These are phyloP conservation scores for Saccostrea glomerata DNA, from an alignment of 1,140 invertebrate species.

Conservation along the genomic window DNA sequence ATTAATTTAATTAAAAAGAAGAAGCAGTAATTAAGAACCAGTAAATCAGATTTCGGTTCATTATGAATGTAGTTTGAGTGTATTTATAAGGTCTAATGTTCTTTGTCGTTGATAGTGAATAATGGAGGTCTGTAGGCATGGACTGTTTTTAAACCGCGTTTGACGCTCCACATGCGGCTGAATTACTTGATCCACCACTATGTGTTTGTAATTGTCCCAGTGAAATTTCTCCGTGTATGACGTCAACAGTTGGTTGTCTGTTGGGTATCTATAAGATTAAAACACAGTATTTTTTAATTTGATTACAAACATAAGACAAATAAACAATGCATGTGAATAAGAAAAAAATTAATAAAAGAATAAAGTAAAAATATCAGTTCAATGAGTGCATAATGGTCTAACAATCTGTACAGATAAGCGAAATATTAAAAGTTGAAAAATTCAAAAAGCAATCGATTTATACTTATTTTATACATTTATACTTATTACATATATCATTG, in stretches of 20 bases:
- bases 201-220: slow-evolving; percentile 63
- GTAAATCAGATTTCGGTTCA: not conserved
- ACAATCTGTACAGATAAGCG: too few species aligned
- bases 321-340: too few species aligned
- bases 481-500: too few species aligned
- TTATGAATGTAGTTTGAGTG: not conserved
- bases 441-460: too few species aligned
- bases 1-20: too few species aligned
- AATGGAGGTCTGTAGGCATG: not conserved
- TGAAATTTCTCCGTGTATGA: slow-evolving; percentile 59
- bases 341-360: too few species aligned
- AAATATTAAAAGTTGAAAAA: too few species aligned
- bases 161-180: slow-evolving; percentile 40
- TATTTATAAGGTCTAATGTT: not conserved
- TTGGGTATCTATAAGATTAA: slow-evolving; percentile 52
- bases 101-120: not conserved
- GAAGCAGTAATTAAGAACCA: too few species aligned
- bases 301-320: too few species aligned
- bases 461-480: too few species aligned
- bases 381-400: too few species aligned
- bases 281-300: not conserved
- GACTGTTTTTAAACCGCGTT: slow-evolving; percentile 10
- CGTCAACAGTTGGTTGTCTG: slow-evolving; percentile 54
- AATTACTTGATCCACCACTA: slow-evolving; percentile 51
- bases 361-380: too few species aligned